Evolutionary conservation across 2,797 vertebrate genomes (phyloP).

Genomic region (Clamator glandarius): DNA sequence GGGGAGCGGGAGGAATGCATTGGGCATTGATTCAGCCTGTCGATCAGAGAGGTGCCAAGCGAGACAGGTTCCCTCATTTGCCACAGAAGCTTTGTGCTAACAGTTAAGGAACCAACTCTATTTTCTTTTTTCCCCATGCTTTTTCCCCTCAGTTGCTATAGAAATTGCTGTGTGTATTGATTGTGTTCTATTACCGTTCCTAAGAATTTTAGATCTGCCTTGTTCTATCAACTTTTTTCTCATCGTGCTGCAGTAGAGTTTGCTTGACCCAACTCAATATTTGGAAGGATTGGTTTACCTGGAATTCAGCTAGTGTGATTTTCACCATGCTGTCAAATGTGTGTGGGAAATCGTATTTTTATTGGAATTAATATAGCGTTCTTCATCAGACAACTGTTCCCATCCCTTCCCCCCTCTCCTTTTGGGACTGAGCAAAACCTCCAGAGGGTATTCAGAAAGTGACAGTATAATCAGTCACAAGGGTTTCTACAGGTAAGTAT

Average conservation of each 20-base stretch:
- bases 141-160: background rate
- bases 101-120: conserved; percentile 26
- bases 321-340: conserved; percentile 17
- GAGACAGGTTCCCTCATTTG: conserved; percentile 28
- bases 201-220: conserved; percentile 31
- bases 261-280: conserved; percentile 21
- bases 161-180: conserved; percentile 44
- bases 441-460: conserved; percentile 30
- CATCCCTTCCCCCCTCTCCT: conserved; percentile 21
- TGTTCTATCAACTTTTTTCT: conserved; percentile 61
- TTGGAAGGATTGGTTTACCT: conserved; percentile 27
- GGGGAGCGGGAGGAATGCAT: background rate
- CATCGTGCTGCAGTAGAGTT: conserved; percentile 43
- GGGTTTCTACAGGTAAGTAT: conserved; percentile 61
- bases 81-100: conserved; percentile 13
- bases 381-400: conserved; percentile 17
- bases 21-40: conserved; percentile 29
- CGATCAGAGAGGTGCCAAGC: conserved; percentile 14
- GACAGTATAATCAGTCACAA: conserved; percentile 30
- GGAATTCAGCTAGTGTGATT: conserved; percentile 27
- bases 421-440: conserved; percentile 29
- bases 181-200: conserved; percentile 8
- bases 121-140: background rate
- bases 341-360: conserved; percentile 14
- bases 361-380: conserved; percentile 40